Evolutionary conservation across 2,888 invertebrate species (phyloP).

Genomic region (Morinoia aosen): DNA sequence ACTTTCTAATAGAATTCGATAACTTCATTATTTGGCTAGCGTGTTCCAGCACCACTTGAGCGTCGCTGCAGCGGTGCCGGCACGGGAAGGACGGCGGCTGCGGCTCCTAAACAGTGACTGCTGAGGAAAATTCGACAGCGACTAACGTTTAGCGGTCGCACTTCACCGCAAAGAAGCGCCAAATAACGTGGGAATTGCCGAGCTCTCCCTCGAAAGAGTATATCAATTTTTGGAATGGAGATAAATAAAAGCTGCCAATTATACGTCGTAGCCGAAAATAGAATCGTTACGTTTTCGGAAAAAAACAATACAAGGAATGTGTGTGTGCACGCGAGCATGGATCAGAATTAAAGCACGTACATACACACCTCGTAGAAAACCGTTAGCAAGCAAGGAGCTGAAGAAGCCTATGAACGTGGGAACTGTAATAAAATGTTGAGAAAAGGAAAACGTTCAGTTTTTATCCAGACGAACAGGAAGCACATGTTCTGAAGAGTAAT

Average conservation of each 20-base stretch:
- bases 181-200: slow-evolving; percentile 48
- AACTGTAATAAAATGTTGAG: background rate
- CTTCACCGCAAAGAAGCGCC: slow-evolving; percentile 41
- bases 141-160: slow-evolving; percentile 37
- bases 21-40: background rate
- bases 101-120: background rate
- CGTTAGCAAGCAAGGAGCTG: background rate
- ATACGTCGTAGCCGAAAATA: background rate
- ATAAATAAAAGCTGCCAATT: background rate
- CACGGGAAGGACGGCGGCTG: background rate
- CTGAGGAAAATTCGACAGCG: background rate
- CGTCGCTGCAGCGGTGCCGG: background rate
- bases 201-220: background rate
- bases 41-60: background rate
- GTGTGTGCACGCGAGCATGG: background rate
- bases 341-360: background rate
- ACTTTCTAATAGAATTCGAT: background rate
- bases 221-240: background rate
- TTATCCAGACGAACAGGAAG: background rate
- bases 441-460: background rate
- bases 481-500: background rate
- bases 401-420: background rate
- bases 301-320: background rate
- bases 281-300: background rate
- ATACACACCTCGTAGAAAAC: background rate